phyloP scores from a whole-genome alignment of 2,888 invertebrate species.

The Physocephala rufipes region DNA sequence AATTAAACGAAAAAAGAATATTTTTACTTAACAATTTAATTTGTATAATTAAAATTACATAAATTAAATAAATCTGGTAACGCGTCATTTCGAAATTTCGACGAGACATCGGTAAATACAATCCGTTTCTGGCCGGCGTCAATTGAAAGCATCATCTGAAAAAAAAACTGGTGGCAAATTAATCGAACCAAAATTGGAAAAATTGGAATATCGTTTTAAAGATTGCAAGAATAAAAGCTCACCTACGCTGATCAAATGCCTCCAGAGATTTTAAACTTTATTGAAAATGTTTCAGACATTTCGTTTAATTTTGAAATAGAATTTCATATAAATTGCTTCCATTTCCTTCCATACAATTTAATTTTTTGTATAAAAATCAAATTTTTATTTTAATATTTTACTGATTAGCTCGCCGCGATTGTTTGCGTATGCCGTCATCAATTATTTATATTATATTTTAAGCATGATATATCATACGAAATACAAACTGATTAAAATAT shows the following conservation, averaged over 20 bases:
- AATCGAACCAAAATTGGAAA: not conserved
- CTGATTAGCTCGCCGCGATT: not conserved
- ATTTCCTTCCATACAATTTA: no score
- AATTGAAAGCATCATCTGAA: not conserved
- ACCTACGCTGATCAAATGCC: no score
- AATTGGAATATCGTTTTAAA: conserved; percentile 4
- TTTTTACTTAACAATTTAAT: conserved; percentile 32
- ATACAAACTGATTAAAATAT: conserved; percentile 36
- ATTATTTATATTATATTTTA: conserved; percentile 12
- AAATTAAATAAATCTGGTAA: conserved; percentile 22
- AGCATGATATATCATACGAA: not conserved
- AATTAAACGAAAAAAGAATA: conserved; percentile 26
- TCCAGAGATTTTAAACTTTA: no score
- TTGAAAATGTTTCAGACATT: no score
- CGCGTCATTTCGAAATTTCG: no score
- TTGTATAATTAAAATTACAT: conserved; percentile 36
- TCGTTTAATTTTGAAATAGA: no score
- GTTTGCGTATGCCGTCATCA: not conserved
- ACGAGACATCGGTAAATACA: no score
- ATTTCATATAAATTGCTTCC: no score
- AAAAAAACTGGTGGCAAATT: conserved; percentile 5
- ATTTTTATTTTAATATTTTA: no score
- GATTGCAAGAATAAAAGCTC: no score
- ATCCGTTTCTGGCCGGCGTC: no score
- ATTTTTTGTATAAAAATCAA: no score